Base-by-base conservation (phyloP, 1,140 invertebrate genomes). In the Venturia canescens region DNA sequence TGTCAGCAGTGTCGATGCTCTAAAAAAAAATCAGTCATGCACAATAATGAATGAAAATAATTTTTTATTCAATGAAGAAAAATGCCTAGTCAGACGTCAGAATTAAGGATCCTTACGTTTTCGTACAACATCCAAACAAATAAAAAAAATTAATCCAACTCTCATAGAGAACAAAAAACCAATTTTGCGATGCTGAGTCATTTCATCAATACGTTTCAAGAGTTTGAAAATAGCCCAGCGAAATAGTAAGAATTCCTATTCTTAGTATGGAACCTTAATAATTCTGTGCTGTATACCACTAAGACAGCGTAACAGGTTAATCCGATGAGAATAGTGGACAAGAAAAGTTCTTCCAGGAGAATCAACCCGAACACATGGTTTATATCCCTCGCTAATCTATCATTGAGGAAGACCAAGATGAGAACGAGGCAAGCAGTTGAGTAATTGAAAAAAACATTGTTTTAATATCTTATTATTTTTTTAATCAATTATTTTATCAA, bases 1-100 rank as follows among this genome's bases (percentile, higher is more conserved):
- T 67, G 7, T 81, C 67, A 5, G 15, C 74, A 11, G 34, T 21
- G 21, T 78, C 80, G 18, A 70, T 60, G 29, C 70, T 57, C 80
- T 81, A 21, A 29, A 81, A 81, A 81, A 31, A 44, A 44, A n/a
- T n/a, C n/a, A 44, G 13, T 13, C 38, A 13, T 44, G n/a, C n/a
- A n/a, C 38, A 44, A 44, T 9, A 44, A 57, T 53, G 3, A 53
- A 16, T 38, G 1, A 63, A n/a, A n/a, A n/a, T n/a, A n/a, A n/a
- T n/a, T n/a, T n/a, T n/a, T n/a, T n/a, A n/a, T n/a, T n/a, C n/a
- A n/a, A n/a, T n/a, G n/a, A n/a, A n/a, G n/a, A n/a, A n/a, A n/a
- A n/a, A n/a, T n/a, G n/a, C n/a, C n/a, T n/a, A n/a, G n/a, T n/a
- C n/a, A n/a, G n/a, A n/a, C n/a, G n/a, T n/a, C 31, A 34, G 7